These are phyloP conservation scores for Stegana nigrithorax DNA, from an alignment of 2,888 invertebrate genomes.

Conservation along the genomic window DNA sequence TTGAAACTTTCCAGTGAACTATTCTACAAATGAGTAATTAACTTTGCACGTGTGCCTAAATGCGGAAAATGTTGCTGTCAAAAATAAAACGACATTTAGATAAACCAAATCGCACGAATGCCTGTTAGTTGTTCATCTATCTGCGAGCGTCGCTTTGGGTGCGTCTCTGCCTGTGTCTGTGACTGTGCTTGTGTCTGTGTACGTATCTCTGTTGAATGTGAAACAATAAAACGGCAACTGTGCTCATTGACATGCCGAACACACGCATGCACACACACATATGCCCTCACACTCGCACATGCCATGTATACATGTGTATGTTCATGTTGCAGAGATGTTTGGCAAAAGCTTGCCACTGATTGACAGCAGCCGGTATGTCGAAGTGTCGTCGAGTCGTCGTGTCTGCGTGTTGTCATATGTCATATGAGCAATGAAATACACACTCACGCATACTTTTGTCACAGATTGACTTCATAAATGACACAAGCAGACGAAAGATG, in stretches of 20 bases:
- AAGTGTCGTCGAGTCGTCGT: not conserved
- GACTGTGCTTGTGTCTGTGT: too few relatives aligned
- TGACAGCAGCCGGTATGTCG: not conserved
- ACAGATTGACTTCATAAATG: slow-evolving; percentile 53
- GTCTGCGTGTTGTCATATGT: not conserved
- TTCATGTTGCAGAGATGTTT: too few relatives aligned
- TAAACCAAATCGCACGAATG: not conserved
- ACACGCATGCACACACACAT: slow-evolving; percentile 21
- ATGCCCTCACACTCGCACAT: not conserved
- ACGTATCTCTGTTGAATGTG: too few relatives aligned
- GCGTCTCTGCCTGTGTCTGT: not conserved
- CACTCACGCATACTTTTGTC: slow-evolving; percentile 22
- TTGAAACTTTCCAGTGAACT: too few relatives aligned
- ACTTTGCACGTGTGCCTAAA: slow-evolving; percentile 10
- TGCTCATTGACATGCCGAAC: slow-evolving; percentile 49
- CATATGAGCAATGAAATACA: not conserved
- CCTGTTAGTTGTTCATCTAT: not conserved
- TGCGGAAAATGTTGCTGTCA: not conserved
- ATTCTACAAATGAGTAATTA: slow-evolving; percentile 12
- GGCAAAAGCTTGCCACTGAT: too few relatives aligned
- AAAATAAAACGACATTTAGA: slow-evolving; percentile 6
- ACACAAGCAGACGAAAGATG: slow-evolving; percentile 29
- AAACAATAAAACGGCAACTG: slow-evolving; percentile 3
- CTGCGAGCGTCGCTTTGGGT: not conserved
- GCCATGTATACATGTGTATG: not conserved